Conservation (phyloP, 2,888 invertebrate genomes). For the Drosophila incognita region DNA sequence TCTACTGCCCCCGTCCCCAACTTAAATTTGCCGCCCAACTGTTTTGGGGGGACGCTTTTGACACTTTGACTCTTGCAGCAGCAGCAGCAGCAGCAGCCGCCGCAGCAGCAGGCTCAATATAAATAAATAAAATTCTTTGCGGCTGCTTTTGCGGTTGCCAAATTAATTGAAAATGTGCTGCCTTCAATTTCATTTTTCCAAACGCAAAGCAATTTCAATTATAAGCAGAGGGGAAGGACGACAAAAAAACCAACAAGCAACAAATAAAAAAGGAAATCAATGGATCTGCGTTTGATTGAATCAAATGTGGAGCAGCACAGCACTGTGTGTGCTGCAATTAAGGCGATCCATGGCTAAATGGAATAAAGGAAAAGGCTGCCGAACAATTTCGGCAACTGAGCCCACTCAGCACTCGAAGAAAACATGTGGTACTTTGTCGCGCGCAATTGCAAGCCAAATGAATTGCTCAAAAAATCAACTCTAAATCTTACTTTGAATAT, state of each 20-base stretch:
- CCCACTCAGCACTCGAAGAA: conserved; percentile 5
- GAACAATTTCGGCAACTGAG: conserved; percentile 20
- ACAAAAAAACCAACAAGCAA: conserved; percentile 16
- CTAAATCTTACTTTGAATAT: neutral
- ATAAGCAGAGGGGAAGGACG: conserved; percentile 42
- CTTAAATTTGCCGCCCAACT: neutral
- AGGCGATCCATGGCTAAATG: conserved; percentile 61
- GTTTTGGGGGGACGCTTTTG: conserved; percentile 45
- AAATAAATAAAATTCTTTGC: conserved; percentile 74
- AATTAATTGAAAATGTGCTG: conserved; percentile 72
- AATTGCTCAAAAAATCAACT: neutral
- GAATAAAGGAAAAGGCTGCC: conserved; percentile 32
- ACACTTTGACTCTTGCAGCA: conserved; percentile 54
- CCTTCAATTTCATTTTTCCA: conserved; percentile 37
- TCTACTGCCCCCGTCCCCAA: neutral
- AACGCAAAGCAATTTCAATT: conserved; percentile 67
- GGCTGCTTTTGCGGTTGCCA: conserved; percentile 65
- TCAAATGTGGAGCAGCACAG: conserved; percentile 61
- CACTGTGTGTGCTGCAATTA: conserved; percentile 63
- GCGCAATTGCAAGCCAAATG: neutral
- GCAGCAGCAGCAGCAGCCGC: neutral
- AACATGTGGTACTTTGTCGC: neutral
- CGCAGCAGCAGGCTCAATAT: conserved; percentile 27
- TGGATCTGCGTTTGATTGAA: conserved; percentile 69
- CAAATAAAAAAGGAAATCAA: conserved; percentile 49